Evolutionary conservation across 2,888 invertebrate genomes (phyloP), one percentile per base, ranked within the genome.

Genomic region (Campoletis raptor): DNA sequence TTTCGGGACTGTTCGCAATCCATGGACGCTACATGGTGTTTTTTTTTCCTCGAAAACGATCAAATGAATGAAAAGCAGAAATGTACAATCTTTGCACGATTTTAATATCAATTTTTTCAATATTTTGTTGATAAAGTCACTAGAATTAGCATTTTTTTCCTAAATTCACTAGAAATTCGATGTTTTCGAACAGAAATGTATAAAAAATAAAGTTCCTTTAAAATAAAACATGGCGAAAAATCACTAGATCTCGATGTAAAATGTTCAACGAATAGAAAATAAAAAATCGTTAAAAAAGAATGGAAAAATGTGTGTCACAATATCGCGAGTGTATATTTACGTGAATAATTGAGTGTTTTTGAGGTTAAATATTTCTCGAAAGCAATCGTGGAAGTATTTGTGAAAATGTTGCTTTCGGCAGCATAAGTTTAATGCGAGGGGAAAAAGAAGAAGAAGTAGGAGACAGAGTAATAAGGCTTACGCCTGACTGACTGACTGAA

Each of bases 401-500:
- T 6, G 57, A 57, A 10, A 21, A 69, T 69, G 21, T 45, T 10
- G 69, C 42, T 69, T 54, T 79, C 42, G 52, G 40, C 81, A 69
- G 72, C 72, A 24, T 15, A 18, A 73, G 42, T 57, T 54, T 10
- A 4, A 42, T 40, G 74, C 24, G 7, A 30, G 30, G 30, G 30
- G 30, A 30, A 30, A 30, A 30, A 30, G 3, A 30, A 37, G 15
- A 37, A n/a, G 18, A 21, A 21, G 40, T 7, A 21, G 9, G 18
- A 24, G 52, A 48, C 24, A 18, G 9, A 36, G 73, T 79, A 86
- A 85, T 81, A 78, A 83, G 87, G 79, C 61, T 83, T 72, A 80
- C 73, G 82, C 48, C 72, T 77, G 80, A 80, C 87, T 86, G 78
- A 80, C 87, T 86, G 78, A 82, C 87, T 80, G 87, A 88, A 83